Conservation (phyloP, 2,113 vertebrate genomes). For the Cygnus buccinator region DNA sequence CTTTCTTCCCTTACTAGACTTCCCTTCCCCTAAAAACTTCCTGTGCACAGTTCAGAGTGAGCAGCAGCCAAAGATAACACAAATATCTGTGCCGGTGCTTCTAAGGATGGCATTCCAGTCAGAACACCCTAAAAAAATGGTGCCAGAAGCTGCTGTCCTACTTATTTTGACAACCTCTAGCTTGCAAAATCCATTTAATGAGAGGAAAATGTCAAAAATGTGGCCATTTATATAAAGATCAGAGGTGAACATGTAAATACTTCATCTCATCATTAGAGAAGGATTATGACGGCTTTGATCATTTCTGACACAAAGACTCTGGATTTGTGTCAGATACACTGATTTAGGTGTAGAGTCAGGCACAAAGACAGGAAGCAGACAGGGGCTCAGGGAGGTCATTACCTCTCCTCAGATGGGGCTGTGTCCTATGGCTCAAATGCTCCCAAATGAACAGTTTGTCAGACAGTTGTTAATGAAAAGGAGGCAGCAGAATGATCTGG, state of each 20-base stretch:
- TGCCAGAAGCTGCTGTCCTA: slow-evolving; percentile 20
- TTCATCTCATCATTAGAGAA: neutral
- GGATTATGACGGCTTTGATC: neutral
- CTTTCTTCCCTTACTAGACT: neutral
- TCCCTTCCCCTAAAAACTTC: neutral
- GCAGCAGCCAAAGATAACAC: neutral
- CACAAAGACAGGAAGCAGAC: neutral
- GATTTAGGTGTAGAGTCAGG: neutral
- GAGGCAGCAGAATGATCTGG: neutral
- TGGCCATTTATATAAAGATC: neutral
- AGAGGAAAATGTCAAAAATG: neutral
- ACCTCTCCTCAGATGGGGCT: neutral
- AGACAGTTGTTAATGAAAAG: neutral
- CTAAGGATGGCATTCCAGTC: neutral
- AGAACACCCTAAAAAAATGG: neutral
- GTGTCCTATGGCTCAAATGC: neutral
- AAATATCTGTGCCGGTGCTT: neutral
- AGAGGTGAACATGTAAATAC: slow-evolving; percentile 23
- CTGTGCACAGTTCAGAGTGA: neutral
- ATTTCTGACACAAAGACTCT: neutral
- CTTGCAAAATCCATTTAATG: slow-evolving; percentile 23
- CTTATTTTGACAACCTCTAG: neutral
- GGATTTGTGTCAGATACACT: neutral
- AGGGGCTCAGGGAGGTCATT: neutral
- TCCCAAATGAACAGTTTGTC: neutral